Evolutionary conservation across 1,140 invertebrate species (phyloP), one percentile per base, ranked within the genome.

Genomic region (Melanaphis sacchari): DNA sequence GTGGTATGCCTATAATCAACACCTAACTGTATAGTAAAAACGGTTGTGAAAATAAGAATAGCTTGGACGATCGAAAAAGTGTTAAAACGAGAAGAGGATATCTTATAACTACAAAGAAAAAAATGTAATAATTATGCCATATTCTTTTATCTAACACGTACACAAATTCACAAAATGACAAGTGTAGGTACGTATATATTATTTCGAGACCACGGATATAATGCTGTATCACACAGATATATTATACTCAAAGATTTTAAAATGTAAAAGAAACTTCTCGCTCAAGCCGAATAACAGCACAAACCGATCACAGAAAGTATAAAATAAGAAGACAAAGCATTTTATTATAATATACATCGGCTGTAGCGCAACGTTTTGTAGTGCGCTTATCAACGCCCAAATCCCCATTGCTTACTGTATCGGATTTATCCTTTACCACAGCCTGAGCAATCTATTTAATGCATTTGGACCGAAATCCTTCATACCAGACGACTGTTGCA

Each of bases 401-500:
- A 90, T 90, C 89, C 89, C 59, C 11, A 76, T 76, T 21, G 18
- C 46, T 49, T 49, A 49, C 46, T 49, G 31, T 41, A 59, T 66
- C 38, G 15, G 26, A 26, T 66, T 66, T 90, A 41, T 90, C 26
- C 52, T 36, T 40, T 38, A 26, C 54, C 88, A 9, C 24, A 38
- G 38, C 18, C 54, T 41, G 38, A 6, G 89, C 54, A 90, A 90
- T 90, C 52, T 66, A 66, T 31, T 59, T 90, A 90, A 90, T 90
- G 89, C 89, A n/a, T 90, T 90, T n/a, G 49, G 36, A 90, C 36
- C 52, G 88, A 90, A 90, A 90, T 66, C 52, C 66, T 90, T 90
- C 89, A 66, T 54, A 36, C 89, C 52, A 40, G 40, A 15, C 24
- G 38, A 89, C 46, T 36, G 36, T 43, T 46, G 85, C 85, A 2